Evolutionary conservation across 2,888 invertebrate species (phyloP), one percentile per base, ranked within the genome.

Genomic region (Microctonus brassicae): DNA sequence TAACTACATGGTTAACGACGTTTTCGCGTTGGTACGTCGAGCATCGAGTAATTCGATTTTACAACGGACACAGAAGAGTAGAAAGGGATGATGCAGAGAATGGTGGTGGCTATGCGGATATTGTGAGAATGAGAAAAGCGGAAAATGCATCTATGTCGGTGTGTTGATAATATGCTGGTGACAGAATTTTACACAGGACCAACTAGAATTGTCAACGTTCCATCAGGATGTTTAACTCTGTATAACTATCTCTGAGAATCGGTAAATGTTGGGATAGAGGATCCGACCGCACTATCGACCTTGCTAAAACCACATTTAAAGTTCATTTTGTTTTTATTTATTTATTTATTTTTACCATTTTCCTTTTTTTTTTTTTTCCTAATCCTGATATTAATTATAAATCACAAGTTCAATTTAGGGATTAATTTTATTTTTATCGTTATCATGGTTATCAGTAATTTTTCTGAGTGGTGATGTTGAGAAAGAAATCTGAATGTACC

Each of bases 41-140:
- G 83, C 82, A 82, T 79, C 81, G 81, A 78, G 80, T 86, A 86
- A 86, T 84, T 86, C 81, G 82, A 86, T 85, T 83, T 73, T 67
- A 57, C 58, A 72, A 73, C 73, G 73, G 75, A 76, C 72, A 63
- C 73, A 58, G 60, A 52, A 70, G 58, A 65, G 58, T 74, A 47
- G 70, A 72, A 71, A 69, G 65, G 75, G 72, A 76, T 60, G 57
- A 55, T 39, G 39, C 13, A n/a, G 39, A 39, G 13, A n/a, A 7
- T 47, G 47, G 36, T 11, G 58, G 55, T 22, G 29, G 29, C 79
- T 74, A 76, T 77, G 72, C 77, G 78, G 70, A 78, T 78, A 75
- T 78, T 71, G 76, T 74, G 80, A 63, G 76, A 53, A 39, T 47
- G 61, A 58, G 58, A 39, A 64, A 61, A 60, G 64, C 39, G 62